A percentile compares a stretch with the other conserved stretches of the same genome.
Evolutionary conservation across 2,797 vertebrate genomes (phyloP).

Genomic region (Xiphorhynchus erythropygius): DNA sequence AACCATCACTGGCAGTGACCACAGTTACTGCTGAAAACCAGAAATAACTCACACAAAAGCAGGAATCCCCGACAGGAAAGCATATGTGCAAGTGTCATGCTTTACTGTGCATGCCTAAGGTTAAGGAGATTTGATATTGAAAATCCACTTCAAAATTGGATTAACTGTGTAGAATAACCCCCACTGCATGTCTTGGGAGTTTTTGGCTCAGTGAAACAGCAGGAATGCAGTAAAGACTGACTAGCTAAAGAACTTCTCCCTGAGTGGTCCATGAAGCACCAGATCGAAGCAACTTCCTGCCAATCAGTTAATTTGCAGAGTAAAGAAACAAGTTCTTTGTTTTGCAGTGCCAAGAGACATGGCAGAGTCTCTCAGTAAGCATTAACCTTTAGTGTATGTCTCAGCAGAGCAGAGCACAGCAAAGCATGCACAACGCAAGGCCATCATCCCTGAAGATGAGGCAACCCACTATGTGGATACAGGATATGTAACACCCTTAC

Average conservation of each 20-base stretch:
- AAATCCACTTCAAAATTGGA: slow-evolving; percentile 61
- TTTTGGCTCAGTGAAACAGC: background rate
- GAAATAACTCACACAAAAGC: background rate
- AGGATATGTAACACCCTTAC: background rate
- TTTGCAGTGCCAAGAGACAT: background rate
- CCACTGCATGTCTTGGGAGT: background rate
- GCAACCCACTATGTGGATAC: rapidly evolving
- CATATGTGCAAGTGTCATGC: background rate
- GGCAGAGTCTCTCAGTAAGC: background rate
- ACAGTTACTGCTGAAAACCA: background rate
- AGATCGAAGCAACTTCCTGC: background rate
- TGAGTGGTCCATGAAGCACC: background rate
- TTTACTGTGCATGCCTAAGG: slow-evolving; percentile 25
- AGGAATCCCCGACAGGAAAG: background rate
- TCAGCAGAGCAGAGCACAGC: background rate
- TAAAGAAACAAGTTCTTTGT: background rate
- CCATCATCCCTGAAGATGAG: background rate
- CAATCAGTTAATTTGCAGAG: background rate
- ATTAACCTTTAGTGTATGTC: background rate
- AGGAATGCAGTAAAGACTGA: background rate
- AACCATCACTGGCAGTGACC: background rate
- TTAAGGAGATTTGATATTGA: slow-evolving; percentile 64
- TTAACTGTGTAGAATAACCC: slow-evolving; percentile 36
- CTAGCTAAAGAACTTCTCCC: background rate
- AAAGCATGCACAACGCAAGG: background rate